Base-by-base conservation (phyloP, 2,888 invertebrate genomes). In the Mythimna lalbum region DNA sequence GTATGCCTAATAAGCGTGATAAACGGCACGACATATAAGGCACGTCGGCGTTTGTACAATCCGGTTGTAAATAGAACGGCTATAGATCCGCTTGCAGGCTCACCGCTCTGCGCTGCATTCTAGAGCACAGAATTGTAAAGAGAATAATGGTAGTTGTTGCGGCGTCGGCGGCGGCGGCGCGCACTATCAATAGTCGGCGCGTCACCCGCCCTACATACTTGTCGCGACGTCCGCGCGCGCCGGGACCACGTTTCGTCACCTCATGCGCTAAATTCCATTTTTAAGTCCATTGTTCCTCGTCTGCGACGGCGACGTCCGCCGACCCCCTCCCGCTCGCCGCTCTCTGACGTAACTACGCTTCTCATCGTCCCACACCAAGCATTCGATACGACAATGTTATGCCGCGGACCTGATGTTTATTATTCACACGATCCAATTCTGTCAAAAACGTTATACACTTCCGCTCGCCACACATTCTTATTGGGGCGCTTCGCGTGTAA, bases 171-270 rank as follows among this genome's bases (percentile, higher is more conserved):
- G 63, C 73, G 71, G 72, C 78, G 84, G 72, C 81, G 81, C 90
- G 81, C 90, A 93, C 93, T 93, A 93, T 94, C 93, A 91, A 93
- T 93, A 94, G 93, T 88, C 90, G 87, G 80, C 90, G 88, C 91
- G 93, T 91, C 92, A 91, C 87, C 89, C 91, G 93, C 88, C 93
- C 94, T 90, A 93, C 92, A 93, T 94, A 91, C 87, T 89, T 88
- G 90, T 88, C 88, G 88, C 89, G 87, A 84, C 89, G 89, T 82
- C 87, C 85, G 79, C 86, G 86, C 85, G 84, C 89, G 85, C 89
- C 88, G 90, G 90, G 89, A 90, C 87, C 88, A 86, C 78, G 85
- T 93, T 93, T 93, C 93, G 90, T 92, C 91, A 93, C 91, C 88
- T 88, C 90, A 89, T 90, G 92, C 87, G 90, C 92, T 92, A 90